Conservation (phyloP, 2,797 vertebrate species). For the Leptodactylus fallax region DNA sequence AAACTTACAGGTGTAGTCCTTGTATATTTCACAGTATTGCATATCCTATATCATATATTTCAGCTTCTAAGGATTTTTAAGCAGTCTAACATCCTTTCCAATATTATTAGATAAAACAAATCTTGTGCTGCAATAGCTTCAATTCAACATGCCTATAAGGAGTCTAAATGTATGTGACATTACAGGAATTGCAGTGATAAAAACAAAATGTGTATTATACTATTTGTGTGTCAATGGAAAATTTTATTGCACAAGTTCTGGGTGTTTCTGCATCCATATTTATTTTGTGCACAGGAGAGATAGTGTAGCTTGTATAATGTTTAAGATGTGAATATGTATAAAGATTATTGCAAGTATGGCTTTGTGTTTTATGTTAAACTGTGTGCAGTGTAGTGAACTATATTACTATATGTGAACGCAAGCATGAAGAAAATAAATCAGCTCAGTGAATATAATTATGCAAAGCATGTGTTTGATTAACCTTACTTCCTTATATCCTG, state of each 20-base stretch:
- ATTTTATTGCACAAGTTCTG: background rate
- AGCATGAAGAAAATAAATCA: slow-evolving; percentile 49
- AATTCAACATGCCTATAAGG: background rate
- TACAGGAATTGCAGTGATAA: background rate
- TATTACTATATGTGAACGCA: slow-evolving; percentile 32
- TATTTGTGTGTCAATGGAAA: background rate
- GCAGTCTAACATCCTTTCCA: no score
- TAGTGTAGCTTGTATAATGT: slow-evolving; percentile 26
- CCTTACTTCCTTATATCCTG: slow-evolving; percentile 13
- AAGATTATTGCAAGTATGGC: slow-evolving; percentile 43
- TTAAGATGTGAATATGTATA: slow-evolving; percentile 39
- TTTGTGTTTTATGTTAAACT: slow-evolving; percentile 38
- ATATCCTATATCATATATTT: no score
- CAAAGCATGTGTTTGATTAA: slow-evolving; percentile 40
- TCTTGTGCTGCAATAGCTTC: background rate
- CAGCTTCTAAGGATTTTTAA: no score
- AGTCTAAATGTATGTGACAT: background rate
- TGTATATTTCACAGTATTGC: no score
- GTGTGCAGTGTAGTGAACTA: slow-evolving; percentile 34
- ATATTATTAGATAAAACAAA: no score
- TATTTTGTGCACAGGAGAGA: slow-evolving; percentile 13
- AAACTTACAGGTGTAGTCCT: no score
- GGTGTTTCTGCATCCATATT: slow-evolving; percentile 25
- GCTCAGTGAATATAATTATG: slow-evolving; percentile 39
- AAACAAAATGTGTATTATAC: background rate